phyloP scores from a whole-genome alignment of 2,888 invertebrate genomes.

The Drosophila kambysellisi region DNA sequence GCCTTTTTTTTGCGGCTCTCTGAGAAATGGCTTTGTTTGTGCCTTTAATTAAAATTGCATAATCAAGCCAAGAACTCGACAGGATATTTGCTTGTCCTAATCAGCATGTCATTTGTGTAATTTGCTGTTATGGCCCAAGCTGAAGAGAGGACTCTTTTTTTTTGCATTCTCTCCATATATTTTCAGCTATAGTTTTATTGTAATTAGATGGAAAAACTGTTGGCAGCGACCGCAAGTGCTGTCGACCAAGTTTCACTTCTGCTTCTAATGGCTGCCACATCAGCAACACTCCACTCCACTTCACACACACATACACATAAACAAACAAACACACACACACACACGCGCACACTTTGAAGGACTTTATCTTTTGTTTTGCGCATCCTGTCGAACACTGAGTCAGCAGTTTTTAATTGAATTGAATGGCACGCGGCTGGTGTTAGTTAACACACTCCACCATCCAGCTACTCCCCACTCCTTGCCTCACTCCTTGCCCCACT shows the following conservation, averaged over 20 bases:
- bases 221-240: conserved; percentile 22
- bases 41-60: conserved; percentile 74
- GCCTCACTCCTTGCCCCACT: background rate
- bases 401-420: conserved; percentile 82
- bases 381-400: conserved; percentile 59
- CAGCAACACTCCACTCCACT: conserved; percentile 48
- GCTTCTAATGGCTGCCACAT: conserved; percentile 62
- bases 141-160: conserved; percentile 11
- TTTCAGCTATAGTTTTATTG: conserved; percentile 50
- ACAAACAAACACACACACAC: conserved; percentile 1
- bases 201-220: conserved; percentile 67
- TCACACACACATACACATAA: conserved; percentile 9
- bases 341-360: conserved; percentile 19
- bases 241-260: conserved; percentile 17
- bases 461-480: background rate
- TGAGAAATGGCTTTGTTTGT: conserved; percentile 37
- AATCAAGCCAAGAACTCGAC: conserved; percentile 47
- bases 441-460: conserved; percentile 3
- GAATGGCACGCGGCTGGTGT: conserved; percentile 51
- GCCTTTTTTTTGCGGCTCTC: background rate
- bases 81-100: conserved; percentile 60
- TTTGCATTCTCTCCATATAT: conserved; percentile 1
- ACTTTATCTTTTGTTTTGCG: conserved; percentile 43
- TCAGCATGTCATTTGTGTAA: conserved; percentile 73
- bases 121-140: conserved; percentile 56